A percentile compares a stretch with the other conserved stretches of the same genome.
phyloP scores from a whole-genome alignment of 2,113 vertebrate species.

The Scalopus aquaticus region DNA sequence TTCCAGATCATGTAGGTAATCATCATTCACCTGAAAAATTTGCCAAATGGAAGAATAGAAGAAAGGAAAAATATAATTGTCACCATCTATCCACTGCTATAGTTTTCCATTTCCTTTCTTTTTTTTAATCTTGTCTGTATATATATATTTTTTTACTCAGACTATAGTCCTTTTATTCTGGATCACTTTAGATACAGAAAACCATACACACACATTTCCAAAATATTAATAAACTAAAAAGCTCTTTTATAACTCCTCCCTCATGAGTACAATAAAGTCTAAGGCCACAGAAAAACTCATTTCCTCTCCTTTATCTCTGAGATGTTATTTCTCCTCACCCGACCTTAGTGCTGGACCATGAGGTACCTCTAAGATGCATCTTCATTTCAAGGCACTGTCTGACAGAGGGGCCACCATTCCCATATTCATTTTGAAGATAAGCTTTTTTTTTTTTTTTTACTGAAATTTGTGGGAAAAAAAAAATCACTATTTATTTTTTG shows the following conservation, averaged over 20 bases:
- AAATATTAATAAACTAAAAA: background rate
- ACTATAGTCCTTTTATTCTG: background rate
- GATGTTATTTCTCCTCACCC: background rate
- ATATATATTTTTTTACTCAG: background rate
- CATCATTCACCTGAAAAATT: background rate
- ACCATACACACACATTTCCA: too few species aligned
- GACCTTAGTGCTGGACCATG: background rate
- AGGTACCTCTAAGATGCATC: background rate
- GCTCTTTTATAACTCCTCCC: background rate
- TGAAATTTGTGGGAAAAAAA: background rate
- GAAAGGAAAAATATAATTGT: background rate
- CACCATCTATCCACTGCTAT: background rate
- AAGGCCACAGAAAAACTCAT: background rate
- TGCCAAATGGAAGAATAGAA: background rate
- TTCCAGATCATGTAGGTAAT: background rate
- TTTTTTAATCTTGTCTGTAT: too few species aligned
- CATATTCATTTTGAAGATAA: background rate
- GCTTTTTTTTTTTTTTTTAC: background rate
- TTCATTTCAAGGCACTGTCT: background rate
- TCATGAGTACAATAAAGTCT: background rate
- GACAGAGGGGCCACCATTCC: background rate
- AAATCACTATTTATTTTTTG: background rate
- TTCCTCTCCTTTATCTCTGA: background rate
- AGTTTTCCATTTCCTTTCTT: background rate
- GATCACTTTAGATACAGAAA: background rate